Percentiles rank a stretch among this genome's conserved stretches.
Evolutionary conservation across 1,140 invertebrate genomes (phyloP).

Genomic region (Notospermus geniculatus): DNA sequence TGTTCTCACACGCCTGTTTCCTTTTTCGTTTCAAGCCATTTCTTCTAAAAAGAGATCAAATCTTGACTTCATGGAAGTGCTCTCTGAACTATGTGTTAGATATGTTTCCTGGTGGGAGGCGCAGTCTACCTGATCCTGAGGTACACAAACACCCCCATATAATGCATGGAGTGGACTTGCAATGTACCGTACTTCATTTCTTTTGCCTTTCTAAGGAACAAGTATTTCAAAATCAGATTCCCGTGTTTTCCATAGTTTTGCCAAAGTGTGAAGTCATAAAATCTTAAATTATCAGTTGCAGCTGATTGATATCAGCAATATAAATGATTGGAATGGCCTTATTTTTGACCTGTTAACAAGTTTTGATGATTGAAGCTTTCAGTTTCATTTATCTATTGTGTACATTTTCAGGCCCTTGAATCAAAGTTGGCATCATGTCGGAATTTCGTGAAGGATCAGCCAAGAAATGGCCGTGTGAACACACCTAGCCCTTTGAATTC

Average conservation of each 20-base stretch:
- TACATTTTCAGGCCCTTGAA: slow-evolving; percentile 54
- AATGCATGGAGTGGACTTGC: not conserved
- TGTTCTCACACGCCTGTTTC: too few relatives aligned
- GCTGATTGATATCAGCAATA: too few relatives aligned
- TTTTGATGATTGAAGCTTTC: too few relatives aligned
- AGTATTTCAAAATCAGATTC: too few relatives aligned
- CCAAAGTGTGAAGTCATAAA: too few relatives aligned
- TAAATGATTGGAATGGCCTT: too few relatives aligned
- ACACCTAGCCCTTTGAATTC: slow-evolving; percentile 40
- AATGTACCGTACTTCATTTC: slow-evolving; percentile 9
- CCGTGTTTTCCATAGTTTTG: too few relatives aligned
- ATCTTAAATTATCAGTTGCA: too few relatives aligned
- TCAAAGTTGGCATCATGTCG: slow-evolving; percentile 59
- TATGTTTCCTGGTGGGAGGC: not conserved
- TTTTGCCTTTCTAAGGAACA: slow-evolving; percentile 21
- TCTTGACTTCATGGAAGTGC: not conserved
- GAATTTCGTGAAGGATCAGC: slow-evolving; percentile 55
- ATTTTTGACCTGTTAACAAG: too few relatives aligned
- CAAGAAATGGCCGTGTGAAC: slow-evolving; percentile 33
- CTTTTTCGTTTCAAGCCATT: too few relatives aligned
- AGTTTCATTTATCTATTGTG: not conserved
- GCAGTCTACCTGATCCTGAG: not conserved
- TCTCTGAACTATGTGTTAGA: slow-evolving; percentile 3
- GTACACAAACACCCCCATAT: not conserved
- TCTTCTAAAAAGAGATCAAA: not conserved